These are phyloP conservation scores for Cheilinus undulatus DNA, from an alignment of 2,113 vertebrate genomes.

Conservation along the genomic window DNA sequence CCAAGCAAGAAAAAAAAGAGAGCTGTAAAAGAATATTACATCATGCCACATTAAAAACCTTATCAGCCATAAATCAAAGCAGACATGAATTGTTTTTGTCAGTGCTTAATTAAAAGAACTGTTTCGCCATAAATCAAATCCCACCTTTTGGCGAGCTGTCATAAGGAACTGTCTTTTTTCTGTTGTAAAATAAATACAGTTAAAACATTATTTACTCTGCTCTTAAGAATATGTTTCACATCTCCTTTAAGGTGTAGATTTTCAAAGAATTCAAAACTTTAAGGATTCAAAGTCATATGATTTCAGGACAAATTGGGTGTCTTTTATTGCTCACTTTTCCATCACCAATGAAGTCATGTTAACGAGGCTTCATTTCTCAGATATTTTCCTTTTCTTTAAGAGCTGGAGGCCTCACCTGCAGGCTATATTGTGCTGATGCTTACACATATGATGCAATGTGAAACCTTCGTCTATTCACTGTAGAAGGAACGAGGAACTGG, in stretches of 20 bases:
- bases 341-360: constrained; percentile 63
- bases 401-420: constrained; percentile 69
- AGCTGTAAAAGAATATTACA: background rate
- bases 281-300: background rate
- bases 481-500: constrained; percentile 73
- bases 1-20: background rate
- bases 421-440: constrained; percentile 48
- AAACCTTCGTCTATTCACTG: constrained; percentile 78
- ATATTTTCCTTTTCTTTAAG: constrained; percentile 48
- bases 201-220: background rate
- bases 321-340: constrained; percentile 37
- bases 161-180: background rate
- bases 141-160: background rate
- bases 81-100: background rate
- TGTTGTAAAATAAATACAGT: background rate
- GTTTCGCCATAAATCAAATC: background rate
- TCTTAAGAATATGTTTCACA: background rate
- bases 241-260: background rate
- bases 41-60: background rate
- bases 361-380: constrained; percentile 65
- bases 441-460: constrained; percentile 81
- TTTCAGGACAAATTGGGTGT: constrained; percentile 9
- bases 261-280: background rate
- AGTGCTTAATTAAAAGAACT: background rate
- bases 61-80: background rate